A percentile compares a stretch with the other conserved stretches of the same genome.
phyloP scores from a whole-genome alignment of 2,888 invertebrate species.

The Argynnis bischoffii region DNA sequence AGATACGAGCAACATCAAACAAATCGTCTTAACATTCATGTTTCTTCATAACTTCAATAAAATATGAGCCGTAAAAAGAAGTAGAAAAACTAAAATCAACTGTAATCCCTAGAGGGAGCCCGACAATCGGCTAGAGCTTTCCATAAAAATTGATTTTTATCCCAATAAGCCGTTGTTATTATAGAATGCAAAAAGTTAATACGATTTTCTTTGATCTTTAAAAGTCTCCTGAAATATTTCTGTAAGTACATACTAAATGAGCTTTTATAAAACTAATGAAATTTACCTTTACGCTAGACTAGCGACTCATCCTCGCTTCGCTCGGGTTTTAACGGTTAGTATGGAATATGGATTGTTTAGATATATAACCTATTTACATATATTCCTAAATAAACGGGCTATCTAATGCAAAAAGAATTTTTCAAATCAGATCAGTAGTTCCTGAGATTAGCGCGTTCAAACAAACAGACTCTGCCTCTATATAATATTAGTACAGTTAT shows the following conservation, averaged over 20 bases:
- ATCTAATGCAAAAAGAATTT: no score
- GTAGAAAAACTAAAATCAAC: slow-evolving; percentile 20
- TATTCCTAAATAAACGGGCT: no score
- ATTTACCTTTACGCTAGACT: no score
- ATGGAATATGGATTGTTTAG: no score
- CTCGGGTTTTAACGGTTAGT: no score
- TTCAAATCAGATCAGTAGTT: no score
- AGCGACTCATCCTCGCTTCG: no score
- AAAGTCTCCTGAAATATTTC: background rate
- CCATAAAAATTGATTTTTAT: slow-evolving; percentile 25
- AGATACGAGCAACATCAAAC: background rate
- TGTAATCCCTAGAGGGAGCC: slow-evolving; percentile 17
- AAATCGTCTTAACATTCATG: slow-evolving; percentile 6
- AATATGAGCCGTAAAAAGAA: slow-evolving; percentile 17
- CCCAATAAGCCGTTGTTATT: slow-evolving; percentile 23
- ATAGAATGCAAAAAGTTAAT: slow-evolving; percentile 21
- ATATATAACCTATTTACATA: no score
- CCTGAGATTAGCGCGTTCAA: no score
- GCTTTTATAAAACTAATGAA: no score
- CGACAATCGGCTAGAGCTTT: slow-evolving; percentile 25
- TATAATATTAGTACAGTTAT: no score
- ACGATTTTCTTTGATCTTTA: slow-evolving; percentile 14
- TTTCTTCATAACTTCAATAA: slow-evolving; percentile 9
- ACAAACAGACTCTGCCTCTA: no score
- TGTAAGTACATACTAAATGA: background rate